Conservation (phyloP, 1,140 invertebrate genomes). For the Procambarus clarkii region DNA sequence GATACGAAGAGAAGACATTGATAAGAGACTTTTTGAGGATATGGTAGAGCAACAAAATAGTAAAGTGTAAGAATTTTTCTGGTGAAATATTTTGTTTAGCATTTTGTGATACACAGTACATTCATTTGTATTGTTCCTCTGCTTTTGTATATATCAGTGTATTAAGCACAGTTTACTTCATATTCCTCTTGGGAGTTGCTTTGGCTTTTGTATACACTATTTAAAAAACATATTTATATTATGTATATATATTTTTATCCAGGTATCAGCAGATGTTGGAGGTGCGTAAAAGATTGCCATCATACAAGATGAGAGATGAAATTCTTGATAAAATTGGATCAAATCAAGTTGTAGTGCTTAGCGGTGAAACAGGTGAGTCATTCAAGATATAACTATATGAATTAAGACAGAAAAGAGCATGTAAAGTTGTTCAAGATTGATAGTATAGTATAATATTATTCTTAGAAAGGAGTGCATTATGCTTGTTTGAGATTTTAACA, state of each 20-base stretch:
- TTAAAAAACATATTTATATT: too few relatives aligned
- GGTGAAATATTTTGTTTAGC: neutral
- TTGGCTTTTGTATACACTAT: too few relatives aligned
- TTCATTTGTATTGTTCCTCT: neutral
- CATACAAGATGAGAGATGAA: constrained; percentile 69
- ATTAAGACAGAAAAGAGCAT: too few relatives aligned
- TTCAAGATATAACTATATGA: neutral
- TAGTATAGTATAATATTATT: neutral
- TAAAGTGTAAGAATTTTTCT: neutral
- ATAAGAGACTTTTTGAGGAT: constrained; percentile 20
- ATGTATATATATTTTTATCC: neutral
- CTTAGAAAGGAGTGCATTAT: too few relatives aligned
- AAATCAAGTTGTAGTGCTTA: constrained; percentile 76
- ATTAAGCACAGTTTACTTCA: too few relatives aligned
- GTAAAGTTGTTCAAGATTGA: neutral
- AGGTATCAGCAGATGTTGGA: constrained; percentile 69
- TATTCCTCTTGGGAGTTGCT: neutral
- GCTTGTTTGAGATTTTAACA: too few relatives aligned
- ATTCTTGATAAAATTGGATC: constrained; percentile 63
- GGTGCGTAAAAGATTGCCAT: constrained; percentile 70
- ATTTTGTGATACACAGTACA: neutral
- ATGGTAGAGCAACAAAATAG: constrained; percentile 23
- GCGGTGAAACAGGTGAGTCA: constrained; percentile 75
- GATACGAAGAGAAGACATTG: neutral
- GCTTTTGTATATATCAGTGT: too few relatives aligned